Base-by-base conservation (phyloP, 2,888 invertebrate species). In the Pammene fasciana region DNA sequence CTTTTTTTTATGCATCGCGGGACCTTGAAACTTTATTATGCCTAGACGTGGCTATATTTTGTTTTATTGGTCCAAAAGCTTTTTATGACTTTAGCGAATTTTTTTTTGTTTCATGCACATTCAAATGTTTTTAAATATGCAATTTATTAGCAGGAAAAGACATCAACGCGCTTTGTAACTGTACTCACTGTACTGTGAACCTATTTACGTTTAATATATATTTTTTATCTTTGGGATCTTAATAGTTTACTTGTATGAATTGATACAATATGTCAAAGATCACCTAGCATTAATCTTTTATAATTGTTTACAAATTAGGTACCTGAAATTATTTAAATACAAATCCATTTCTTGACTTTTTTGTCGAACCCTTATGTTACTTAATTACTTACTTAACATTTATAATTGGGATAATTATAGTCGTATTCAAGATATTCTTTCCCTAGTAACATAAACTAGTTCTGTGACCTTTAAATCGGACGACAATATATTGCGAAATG, bases 141-240 rank as follows among this genome's bases (percentile, higher is more conserved):
- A 9, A 16, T 62, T 38, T 41, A 1, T 36, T 41, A 50, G 26
- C 38, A 41, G 41, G 16, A 80, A 83, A 84, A 85, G 86, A 86
- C 76, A 73, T 86, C 80, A 82, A 85, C 85, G 85, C 75, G 78
- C 56, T 5, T 13, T 34, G 7, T 9, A 45, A 11, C 11, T 55
- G 14, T 8, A 14, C 0, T n/a, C n/a, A n/a, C n/a, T 26, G 26
- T 26, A 26, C 26, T 26, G 26, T 26, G 26, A 26, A 10, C 34
- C 5, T 26, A 8, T 45, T 45, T 18, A 8, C 2, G 13, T 48
- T 52, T 13, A n/a, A 18, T 0, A 61, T 34, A n/a, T 62, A 1
- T 50, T 13, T 60, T 46, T n/a, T 10, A 14, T 13, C 6, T 7
- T 57, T 43, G 10, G n/a, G 1, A 26, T 34, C n/a, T 4, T 34